Percentiles rank a stretch among this genome's conserved stretches.
Evolutionary conservation across 2,888 invertebrate genomes (phyloP).

Genomic region (Masnerella sp.): DNA sequence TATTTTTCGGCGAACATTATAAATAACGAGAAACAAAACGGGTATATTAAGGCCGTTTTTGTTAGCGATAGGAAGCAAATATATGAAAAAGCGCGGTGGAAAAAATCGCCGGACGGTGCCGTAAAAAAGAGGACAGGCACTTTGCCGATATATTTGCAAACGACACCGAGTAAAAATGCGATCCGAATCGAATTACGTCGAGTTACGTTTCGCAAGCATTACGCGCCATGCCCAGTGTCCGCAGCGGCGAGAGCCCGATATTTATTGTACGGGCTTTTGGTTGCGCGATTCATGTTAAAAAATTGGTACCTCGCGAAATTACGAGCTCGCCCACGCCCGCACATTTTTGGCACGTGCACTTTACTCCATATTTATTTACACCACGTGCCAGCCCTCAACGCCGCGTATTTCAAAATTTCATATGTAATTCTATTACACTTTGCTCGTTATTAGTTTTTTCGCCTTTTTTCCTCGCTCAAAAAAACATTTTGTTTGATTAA

Average conservation of each 20-base stretch:
- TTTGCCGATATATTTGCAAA: conserved; percentile 56
- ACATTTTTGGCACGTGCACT: conserved; percentile 71
- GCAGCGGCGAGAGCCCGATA: conserved; percentile 59
- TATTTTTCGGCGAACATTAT: too few relatives aligned
- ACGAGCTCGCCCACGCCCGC: conserved; percentile 67
- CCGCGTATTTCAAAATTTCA: conserved; percentile 55
- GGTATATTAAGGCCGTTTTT: too few relatives aligned
- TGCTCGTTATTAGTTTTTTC: conserved; percentile 27
- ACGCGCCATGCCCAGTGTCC: conserved; percentile 63
- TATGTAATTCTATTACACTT: conserved; percentile 49
- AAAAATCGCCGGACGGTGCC: conserved; percentile 28
- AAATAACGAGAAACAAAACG: too few relatives aligned
- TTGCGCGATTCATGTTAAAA: conserved; percentile 71
- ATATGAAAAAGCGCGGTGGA: not conserved
- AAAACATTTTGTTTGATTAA: conserved; percentile 11
- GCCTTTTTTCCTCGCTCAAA: not conserved
- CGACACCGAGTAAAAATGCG: conserved; percentile 60
- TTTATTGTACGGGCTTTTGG: conserved; percentile 71
- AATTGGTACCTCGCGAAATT: conserved; percentile 69
- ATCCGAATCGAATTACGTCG: conserved; percentile 72
- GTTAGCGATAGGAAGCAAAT: too few relatives aligned
- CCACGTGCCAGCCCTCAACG: conserved; percentile 63
- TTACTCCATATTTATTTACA: conserved; percentile 66
- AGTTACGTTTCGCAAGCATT: conserved; percentile 70
- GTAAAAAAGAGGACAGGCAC: conserved; percentile 39